Percentiles rank a stretch among this genome's conserved stretches.
phyloP scores from a whole-genome alignment of 1,140 invertebrate genomes.

The Aphelenchoides fujianensis region DNA sequence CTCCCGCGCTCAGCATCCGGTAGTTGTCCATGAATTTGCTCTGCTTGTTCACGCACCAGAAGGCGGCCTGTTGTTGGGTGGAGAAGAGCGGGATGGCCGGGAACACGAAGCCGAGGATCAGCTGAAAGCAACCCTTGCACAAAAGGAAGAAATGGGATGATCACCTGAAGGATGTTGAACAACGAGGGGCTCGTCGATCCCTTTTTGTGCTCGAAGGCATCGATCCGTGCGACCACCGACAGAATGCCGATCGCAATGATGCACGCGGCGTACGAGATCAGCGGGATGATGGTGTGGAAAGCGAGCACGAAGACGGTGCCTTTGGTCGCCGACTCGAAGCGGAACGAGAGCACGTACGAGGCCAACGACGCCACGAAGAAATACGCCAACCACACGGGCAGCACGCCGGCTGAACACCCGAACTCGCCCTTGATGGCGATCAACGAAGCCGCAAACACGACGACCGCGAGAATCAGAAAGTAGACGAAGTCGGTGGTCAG shows the following conservation, averaged over 20 bases:
- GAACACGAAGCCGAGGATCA: slow-evolving; percentile 8
- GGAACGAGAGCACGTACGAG: neutral
- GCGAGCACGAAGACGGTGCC: slow-evolving; percentile 12
- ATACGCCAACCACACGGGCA: neutral
- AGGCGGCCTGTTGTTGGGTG: neutral
- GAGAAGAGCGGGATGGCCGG: slow-evolving; percentile 6
- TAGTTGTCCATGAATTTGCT: neutral
- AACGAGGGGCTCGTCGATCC: neutral
- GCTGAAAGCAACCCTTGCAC: neutral
- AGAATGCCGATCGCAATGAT: slow-evolving; percentile 6
- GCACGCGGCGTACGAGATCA: neutral
- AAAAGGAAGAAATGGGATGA: neutral
- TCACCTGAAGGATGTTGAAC: neutral
- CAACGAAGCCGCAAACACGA: neutral
- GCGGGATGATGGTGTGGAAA: slow-evolving; percentile 11
- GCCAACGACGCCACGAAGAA: slow-evolving; percentile 6
- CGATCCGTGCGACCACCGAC: neutral
- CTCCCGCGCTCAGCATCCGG: neutral
- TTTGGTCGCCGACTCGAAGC: slow-evolving; percentile 13
- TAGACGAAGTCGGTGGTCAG: slow-evolving; percentile 8
- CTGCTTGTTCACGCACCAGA: slow-evolving; percentile 1
- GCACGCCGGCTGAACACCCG: neutral
- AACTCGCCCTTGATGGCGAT: neutral
- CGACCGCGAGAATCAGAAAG: neutral
- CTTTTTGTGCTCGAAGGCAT: neutral